Percentiles rank a stretch among this genome's conserved stretches.
Conservation (phyloP, 2,797 vertebrate species). For the Lacerta agilis region DNA sequence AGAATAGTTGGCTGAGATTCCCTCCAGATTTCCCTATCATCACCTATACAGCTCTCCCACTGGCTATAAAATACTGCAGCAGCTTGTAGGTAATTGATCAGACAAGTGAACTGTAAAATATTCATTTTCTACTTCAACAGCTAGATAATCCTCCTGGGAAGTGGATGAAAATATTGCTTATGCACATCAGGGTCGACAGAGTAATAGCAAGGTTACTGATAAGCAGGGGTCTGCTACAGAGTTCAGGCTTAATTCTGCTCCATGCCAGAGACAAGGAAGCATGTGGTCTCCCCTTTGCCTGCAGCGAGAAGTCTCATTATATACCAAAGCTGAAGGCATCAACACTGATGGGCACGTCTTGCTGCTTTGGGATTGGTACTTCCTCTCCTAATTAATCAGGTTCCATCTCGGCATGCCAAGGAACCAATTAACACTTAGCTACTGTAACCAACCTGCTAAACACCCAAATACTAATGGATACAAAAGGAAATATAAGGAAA, state of each 20-base stretch:
- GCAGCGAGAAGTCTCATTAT: conserved; percentile 81
- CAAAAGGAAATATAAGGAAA: conserved; percentile 49
- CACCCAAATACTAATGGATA: conserved; percentile 66
- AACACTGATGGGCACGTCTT: conserved; percentile 68
- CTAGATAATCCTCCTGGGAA: conserved; percentile 98
- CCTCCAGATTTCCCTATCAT: conserved; percentile 87
- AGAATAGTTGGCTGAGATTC: conserved; percentile 81
- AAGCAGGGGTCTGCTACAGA: conserved; percentile 82
- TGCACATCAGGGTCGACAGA: conserved; percentile 89
- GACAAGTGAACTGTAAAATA: conserved; percentile 99
- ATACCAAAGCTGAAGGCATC: conserved; percentile 75
- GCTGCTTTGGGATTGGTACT: conserved; percentile 67
- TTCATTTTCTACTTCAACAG: conserved; percentile 99
- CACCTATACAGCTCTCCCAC: conserved; percentile 88
- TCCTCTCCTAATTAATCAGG: conserved; percentile 81
- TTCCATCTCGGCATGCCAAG: conserved; percentile 75
- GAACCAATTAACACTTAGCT: conserved; percentile 80
- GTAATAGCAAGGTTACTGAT: conserved; percentile 86
- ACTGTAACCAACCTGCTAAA: conserved; percentile 76
- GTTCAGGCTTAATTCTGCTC: conserved; percentile 81
- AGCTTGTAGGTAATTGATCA: conserved; percentile 99
- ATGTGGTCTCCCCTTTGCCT: conserved; percentile 68
- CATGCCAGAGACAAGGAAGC: conserved; percentile 57
- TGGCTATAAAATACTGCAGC: conserved; percentile 95
- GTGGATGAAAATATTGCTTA: conserved; percentile 97